Percentiles rank a stretch among this genome's conserved stretches.
These are phyloP conservation scores for Ibycter americanus DNA, from an alignment of 2,797 vertebrate species.

Conservation along the genomic window DNA sequence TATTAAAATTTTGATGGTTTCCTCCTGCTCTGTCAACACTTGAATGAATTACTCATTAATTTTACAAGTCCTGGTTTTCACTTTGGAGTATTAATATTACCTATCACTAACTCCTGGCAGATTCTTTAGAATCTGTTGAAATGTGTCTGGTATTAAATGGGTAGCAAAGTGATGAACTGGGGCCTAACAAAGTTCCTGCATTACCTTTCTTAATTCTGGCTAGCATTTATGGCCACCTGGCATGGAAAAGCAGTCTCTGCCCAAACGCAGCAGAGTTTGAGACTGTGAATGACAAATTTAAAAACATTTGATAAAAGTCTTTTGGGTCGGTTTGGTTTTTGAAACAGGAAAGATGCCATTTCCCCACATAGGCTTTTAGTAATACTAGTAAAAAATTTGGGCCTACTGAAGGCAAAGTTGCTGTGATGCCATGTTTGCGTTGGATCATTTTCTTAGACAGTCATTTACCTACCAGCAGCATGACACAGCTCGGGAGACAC, in stretches of 20 bases:
- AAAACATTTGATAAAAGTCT: not conserved
- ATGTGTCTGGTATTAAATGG: not conserved
- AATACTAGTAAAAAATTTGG: not conserved
- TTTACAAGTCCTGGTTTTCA: not conserved
- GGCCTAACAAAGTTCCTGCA: not conserved
- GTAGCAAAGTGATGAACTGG: not conserved
- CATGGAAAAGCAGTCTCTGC: not conserved
- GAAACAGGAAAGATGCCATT: not conserved
- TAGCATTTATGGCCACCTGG: not conserved
- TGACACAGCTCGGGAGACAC: not conserved
- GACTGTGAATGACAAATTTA: not conserved
- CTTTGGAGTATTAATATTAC: not conserved
- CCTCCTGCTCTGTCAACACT: constrained; percentile 2
- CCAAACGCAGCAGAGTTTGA: not conserved
- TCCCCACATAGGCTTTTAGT: not conserved
- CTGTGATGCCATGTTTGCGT: not conserved
- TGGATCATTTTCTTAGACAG: not conserved
- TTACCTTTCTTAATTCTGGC: not conserved
- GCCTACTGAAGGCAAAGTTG: not conserved
- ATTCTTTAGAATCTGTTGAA: not conserved
- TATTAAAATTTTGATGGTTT: not conserved
- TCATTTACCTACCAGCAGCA: not conserved
- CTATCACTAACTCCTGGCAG: not conserved
- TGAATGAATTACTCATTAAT: not conserved
- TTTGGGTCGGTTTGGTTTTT: not conserved